phyloP scores from a whole-genome alignment of 2,888 invertebrate genomes.

The Altica lythri region DNA sequence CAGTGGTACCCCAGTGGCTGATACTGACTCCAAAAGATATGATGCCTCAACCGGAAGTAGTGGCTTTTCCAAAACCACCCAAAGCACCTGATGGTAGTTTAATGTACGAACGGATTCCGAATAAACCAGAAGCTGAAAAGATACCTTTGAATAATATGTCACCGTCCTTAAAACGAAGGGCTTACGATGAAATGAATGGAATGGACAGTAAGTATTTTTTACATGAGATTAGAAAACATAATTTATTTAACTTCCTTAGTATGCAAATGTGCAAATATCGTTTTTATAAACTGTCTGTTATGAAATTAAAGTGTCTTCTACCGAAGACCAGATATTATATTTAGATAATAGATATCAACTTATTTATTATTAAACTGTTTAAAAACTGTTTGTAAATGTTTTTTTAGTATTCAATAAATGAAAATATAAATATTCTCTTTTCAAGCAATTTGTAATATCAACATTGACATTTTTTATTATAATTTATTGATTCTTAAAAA shows the following conservation, averaged over 20 bases:
- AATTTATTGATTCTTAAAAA: neutral
- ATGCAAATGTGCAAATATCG: no score
- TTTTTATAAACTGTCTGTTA: no score
- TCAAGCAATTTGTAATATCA: no score
- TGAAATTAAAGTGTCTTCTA: no score
- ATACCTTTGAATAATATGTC: slow-evolving; percentile 62
- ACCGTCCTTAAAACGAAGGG: slow-evolving; percentile 77
- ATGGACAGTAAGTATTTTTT: slow-evolving; percentile 78
- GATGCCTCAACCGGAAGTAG: slow-evolving; percentile 78
- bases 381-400: no score
- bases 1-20: slow-evolving; percentile 67
- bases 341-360: no score
- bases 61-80: slow-evolving; percentile 89
- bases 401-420: no score
- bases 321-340: no score
- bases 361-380: no score
- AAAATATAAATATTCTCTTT: no score
- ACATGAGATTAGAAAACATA: no score
- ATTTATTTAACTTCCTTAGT: no score
- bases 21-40: slow-evolving; percentile 73
- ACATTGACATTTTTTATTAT: neutral
- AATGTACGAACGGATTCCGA: slow-evolving; percentile 83
- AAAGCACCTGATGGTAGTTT: slow-evolving; percentile 89
- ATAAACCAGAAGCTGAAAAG: slow-evolving; percentile 75
- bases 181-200: slow-evolving; percentile 88